Conservation (phyloP, 2,113 vertebrate species). For the Rhabdomys dilectus region DNA sequence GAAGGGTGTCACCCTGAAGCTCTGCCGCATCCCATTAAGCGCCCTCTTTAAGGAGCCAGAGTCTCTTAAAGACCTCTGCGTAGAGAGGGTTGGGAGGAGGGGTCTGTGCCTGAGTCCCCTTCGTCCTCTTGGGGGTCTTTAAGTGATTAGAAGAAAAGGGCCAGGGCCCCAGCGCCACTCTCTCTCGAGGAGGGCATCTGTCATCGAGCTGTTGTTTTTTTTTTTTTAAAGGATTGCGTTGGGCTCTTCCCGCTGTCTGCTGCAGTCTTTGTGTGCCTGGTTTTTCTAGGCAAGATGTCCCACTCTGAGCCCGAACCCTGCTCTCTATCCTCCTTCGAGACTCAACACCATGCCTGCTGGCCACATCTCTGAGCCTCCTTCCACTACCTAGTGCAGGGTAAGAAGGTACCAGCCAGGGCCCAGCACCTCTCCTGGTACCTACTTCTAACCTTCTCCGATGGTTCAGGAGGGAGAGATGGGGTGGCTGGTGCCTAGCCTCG, state of each 20-base stretch:
- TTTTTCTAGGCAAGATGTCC: background rate
- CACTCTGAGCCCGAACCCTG: background rate
- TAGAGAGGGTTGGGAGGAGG: background rate
- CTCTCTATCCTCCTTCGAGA: too few relatives aligned
- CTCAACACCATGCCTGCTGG: accelerated
- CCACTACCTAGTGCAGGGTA: too few relatives aligned
- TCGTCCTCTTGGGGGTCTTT: conserved; percentile 80
- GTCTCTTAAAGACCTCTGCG: conserved; percentile 61
- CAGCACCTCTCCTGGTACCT: background rate
- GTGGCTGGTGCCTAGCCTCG: accelerated
- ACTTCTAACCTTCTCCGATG: background rate
- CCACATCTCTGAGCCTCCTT: background rate
- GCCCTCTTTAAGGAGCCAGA: conserved; percentile 69
- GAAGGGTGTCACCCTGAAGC: conserved; percentile 78
- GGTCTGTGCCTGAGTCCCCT: background rate
- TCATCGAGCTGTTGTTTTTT: conserved; percentile 76
- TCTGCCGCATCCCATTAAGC: conserved; percentile 66
- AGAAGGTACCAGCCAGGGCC: background rate
- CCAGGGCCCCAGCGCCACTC: conserved; percentile 68
- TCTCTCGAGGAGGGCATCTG: conserved; percentile 58
- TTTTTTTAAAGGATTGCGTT: conserved; percentile 75
- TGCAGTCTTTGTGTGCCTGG: conserved; percentile 63
- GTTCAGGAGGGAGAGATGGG: accelerated
- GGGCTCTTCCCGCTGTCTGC: conserved; percentile 51
- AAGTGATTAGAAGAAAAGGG: conserved; percentile 81